These are phyloP conservation scores for Tachypleus tridentatus DNA, from an alignment of 1,140 invertebrate species.

Conservation along the genomic window DNA sequence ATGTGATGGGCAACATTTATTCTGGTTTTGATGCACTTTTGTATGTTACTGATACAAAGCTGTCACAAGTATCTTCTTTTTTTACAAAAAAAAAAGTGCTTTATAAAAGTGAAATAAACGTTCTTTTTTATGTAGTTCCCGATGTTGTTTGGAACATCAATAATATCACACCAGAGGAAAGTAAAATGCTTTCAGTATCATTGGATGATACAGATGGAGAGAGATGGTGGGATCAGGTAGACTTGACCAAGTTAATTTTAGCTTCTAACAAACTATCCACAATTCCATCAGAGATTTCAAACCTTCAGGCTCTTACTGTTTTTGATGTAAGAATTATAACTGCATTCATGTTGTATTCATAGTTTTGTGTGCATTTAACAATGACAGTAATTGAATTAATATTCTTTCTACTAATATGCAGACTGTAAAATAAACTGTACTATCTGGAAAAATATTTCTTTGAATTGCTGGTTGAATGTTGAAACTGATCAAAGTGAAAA, in stretches of 20 bases:
- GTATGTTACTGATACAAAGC: too few species aligned
- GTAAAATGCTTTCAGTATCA: constrained; percentile 42
- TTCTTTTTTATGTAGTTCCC: constrained; percentile 50
- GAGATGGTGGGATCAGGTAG: constrained; percentile 74
- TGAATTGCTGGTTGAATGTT: too few species aligned
- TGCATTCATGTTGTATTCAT: background rate
- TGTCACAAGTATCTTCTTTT: too few species aligned
- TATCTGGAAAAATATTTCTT: too few species aligned
- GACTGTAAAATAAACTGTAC: too few species aligned
- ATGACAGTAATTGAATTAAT: too few species aligned
- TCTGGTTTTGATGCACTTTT: too few species aligned
- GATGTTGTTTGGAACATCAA: constrained; percentile 67
- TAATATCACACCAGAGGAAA: constrained; percentile 50
- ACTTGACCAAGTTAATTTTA: constrained; percentile 61
- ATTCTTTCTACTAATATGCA: too few species aligned
- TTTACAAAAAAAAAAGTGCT: too few species aligned
- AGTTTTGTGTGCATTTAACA: too few species aligned
- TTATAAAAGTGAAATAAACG: constrained; percentile 6
- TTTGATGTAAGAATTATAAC: constrained; percentile 45
- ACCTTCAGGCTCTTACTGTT: constrained; percentile 53
- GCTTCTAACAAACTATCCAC: constrained; percentile 58
- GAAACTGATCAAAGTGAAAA: too few species aligned
- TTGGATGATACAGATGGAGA: constrained; percentile 42
- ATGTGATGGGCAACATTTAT: too few species aligned
- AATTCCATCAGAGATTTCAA: constrained; percentile 53